phyloP scores from a whole-genome alignment of 2,888 invertebrate species.

The Podotricha telesiphe region DNA sequence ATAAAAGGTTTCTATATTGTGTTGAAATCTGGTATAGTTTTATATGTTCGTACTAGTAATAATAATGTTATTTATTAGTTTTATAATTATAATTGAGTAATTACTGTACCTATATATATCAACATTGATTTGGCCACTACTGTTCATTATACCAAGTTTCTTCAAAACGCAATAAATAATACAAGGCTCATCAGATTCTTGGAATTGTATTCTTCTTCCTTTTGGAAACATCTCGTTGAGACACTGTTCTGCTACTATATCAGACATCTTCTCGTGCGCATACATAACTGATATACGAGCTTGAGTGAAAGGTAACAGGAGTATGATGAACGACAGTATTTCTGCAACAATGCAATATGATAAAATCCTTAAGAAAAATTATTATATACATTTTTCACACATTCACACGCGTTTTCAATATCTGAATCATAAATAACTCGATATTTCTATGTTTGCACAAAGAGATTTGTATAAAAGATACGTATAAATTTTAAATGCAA shows the following conservation, averaged over 20 bases:
- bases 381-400: neutral
- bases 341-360: conserved; percentile 41
- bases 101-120: conserved; percentile 65
- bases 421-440: neutral
- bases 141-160: conserved; percentile 73
- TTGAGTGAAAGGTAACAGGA: conserved; percentile 50
- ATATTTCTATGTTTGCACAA: neutral
- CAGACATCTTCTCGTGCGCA: conserved; percentile 70
- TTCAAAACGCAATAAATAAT: conserved; percentile 75
- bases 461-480: neutral
- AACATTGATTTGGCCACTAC: conserved; percentile 66
- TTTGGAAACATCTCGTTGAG: conserved; percentile 72
- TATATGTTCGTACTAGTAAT: too few species aligned
- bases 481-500: too few species aligned
- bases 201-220: conserved; percentile 60
- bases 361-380: neutral
- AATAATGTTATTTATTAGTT: too few species aligned
- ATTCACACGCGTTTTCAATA: neutral
- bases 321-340: conserved; percentile 30
- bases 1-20: too few species aligned
- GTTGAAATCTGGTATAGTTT: too few species aligned
- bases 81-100: too few species aligned
- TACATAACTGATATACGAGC: conserved; percentile 75
- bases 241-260: conserved; percentile 67
- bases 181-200: conserved; percentile 74